phyloP scores from a whole-genome alignment of 2,113 vertebrate species.

The Cynocephalus volans region DNA sequence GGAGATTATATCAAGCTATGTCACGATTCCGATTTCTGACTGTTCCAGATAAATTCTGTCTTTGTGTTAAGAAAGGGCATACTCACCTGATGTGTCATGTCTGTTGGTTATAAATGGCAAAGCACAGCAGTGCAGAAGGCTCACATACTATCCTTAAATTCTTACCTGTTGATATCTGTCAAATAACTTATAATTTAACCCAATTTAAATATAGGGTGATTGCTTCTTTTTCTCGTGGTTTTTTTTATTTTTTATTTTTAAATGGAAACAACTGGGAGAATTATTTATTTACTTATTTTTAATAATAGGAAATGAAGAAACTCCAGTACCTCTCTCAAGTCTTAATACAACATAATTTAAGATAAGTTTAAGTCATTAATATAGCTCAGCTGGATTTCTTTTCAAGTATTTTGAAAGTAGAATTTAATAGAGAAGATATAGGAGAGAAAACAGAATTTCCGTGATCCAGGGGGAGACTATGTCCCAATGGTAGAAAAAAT shows the following conservation, averaged over 20 bases:
- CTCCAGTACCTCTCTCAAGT: not conserved
- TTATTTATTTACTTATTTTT: not conserved
- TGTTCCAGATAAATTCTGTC: not conserved
- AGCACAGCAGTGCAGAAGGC: not conserved
- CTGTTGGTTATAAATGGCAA: constrained; percentile 48
- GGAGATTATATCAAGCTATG: not conserved
- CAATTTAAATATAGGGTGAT: not conserved
- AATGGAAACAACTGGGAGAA: not conserved
- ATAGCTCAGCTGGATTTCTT: constrained; percentile 12
- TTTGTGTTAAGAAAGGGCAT: constrained; percentile 30
- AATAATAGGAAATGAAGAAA: constrained; percentile 40
- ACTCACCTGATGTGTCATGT: not conserved
- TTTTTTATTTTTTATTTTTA: not conserved
- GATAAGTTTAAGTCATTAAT: constrained; percentile 41
- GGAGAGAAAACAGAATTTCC: constrained; percentile 24
- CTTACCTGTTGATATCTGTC: not conserved
- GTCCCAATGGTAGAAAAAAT: not conserved
- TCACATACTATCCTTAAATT: not conserved
- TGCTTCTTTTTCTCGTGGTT: not conserved
- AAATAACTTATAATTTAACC: constrained; percentile 8
- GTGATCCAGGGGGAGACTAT: not conserved
- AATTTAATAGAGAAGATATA: constrained; percentile 15
- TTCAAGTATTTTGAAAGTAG: constrained; percentile 58
- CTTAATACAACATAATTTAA: not conserved
- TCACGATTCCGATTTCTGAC: not conserved